A percentile compares a stretch with the other conserved stretches of the same genome.
Conservation (phyloP, 2,888 invertebrate species). For the Vanessa cardui region DNA sequence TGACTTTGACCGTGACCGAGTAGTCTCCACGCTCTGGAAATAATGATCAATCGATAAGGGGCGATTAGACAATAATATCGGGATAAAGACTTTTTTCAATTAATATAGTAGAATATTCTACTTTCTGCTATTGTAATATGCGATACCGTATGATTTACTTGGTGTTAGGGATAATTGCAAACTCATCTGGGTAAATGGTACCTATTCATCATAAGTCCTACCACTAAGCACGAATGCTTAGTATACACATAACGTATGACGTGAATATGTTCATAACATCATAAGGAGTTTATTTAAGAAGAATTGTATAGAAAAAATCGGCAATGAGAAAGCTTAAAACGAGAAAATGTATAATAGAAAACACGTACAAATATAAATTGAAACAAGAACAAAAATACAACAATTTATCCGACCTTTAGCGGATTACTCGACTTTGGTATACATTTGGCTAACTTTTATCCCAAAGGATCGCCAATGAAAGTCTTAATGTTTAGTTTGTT, state of each 20-base stretch:
- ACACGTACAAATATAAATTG: neutral
- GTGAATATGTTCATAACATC: neutral
- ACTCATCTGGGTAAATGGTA: no score
- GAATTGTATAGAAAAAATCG: neutral
- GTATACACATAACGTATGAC: neutral
- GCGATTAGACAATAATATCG: constrained; percentile 1
- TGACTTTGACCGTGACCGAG: constrained; percentile 35
- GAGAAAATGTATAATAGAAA: neutral
- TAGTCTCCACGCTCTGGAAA: constrained; percentile 13
- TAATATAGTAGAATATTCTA: neutral
- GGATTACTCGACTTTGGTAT: neutral
- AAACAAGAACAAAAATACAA: neutral
- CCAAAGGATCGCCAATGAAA: constrained; percentile 6
- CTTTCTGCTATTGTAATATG: no score
- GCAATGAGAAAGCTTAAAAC: no score
- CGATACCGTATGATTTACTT: neutral
- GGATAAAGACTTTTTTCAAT: constrained; percentile 2
- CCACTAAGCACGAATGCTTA: no score
- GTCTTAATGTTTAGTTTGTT: constrained; percentile 1
- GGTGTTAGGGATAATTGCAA: no score
- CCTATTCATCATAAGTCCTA: no score
- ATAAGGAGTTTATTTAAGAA: neutral
- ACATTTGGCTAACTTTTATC: constrained; percentile 9
- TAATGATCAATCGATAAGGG: constrained; percentile 23
- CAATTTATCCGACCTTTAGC: neutral